Evolutionary conservation across 2,113 vertebrate species (phyloP).

Genomic region (Ceyx melanurus): DNA sequence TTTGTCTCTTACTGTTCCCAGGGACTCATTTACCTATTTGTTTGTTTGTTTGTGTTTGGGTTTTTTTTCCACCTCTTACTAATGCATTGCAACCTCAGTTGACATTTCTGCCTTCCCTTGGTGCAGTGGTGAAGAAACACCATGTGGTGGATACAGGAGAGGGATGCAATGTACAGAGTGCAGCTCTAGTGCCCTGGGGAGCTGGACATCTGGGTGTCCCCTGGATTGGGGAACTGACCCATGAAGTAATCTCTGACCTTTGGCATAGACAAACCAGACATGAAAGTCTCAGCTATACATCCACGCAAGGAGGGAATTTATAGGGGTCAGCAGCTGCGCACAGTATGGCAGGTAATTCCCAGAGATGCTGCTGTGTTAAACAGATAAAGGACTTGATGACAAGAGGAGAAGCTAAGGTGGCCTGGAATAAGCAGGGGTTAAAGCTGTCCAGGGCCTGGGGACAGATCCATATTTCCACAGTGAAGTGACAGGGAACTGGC

Average conservation of each 20-base stretch:
- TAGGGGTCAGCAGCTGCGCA: background rate
- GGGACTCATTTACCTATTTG: background rate
- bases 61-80: background rate
- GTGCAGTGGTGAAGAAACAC: background rate
- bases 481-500: background rate
- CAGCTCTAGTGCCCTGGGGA: background rate
- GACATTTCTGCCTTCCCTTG: background rate
- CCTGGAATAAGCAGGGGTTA: background rate
- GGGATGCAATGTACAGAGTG: background rate
- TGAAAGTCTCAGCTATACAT: background rate
- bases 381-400: background rate
- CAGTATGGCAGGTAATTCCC: background rate
- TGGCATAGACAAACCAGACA: background rate
- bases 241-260: background rate
- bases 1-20: background rate
- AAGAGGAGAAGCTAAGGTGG: background rate
- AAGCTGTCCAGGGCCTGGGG: background rate
- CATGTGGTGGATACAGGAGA: accelerated
- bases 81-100: background rate
- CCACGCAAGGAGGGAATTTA: background rate
- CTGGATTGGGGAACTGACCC: background rate
- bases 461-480: background rate
- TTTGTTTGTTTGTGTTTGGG: too few species aligned
- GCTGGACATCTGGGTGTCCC: background rate
- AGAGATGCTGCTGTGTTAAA: background rate